These are phyloP conservation scores for Helicoverpa armigera DNA, from an alignment of 1,140 invertebrate species.

Conservation along the genomic window DNA sequence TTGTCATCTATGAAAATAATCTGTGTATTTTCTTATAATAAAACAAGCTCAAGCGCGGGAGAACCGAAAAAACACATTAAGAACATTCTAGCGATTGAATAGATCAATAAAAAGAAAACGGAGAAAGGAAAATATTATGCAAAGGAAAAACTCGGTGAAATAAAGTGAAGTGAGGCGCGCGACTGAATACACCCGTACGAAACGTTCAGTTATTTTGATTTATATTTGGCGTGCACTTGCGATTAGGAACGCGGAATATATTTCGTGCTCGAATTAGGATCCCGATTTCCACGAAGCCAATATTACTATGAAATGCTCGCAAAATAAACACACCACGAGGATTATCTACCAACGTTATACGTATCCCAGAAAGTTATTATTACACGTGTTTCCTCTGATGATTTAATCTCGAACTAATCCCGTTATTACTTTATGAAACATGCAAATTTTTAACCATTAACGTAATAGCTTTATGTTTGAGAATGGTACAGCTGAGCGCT, in stretches of 20 bases:
- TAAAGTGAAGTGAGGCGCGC: constrained; percentile 59
- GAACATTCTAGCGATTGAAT: constrained; percentile 70
- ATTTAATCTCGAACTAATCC: constrained; percentile 23
- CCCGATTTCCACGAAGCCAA: constrained; percentile 17
- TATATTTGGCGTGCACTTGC: constrained; percentile 44
- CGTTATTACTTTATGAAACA: constrained; percentile 25
- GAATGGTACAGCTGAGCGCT: constrained; percentile 12
- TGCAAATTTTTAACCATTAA: constrained; percentile 29
- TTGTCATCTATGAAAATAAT: constrained; percentile 53
- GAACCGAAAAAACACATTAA: constrained; percentile 62
- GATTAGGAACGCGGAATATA: constrained; percentile 25
- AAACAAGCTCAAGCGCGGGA: constrained; percentile 55
- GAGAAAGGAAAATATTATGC: constrained; percentile 56
- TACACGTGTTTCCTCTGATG: constrained; percentile 20
- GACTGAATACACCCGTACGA: constrained; percentile 56
- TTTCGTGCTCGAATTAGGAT: constrained; percentile 20
- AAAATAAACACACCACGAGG: neutral
- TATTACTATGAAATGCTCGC: neutral
- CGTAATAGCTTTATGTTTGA: constrained; percentile 37
- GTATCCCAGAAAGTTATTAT: neutral
- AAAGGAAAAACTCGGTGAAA: constrained; percentile 55
- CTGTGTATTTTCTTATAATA: constrained; percentile 60
- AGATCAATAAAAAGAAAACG: constrained; percentile 66
- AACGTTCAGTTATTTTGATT: constrained; percentile 71
- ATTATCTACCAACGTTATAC: neutral